phyloP scores from a whole-genome alignment of 2,113 vertebrate species.

The Cavia porcellus region DNA sequence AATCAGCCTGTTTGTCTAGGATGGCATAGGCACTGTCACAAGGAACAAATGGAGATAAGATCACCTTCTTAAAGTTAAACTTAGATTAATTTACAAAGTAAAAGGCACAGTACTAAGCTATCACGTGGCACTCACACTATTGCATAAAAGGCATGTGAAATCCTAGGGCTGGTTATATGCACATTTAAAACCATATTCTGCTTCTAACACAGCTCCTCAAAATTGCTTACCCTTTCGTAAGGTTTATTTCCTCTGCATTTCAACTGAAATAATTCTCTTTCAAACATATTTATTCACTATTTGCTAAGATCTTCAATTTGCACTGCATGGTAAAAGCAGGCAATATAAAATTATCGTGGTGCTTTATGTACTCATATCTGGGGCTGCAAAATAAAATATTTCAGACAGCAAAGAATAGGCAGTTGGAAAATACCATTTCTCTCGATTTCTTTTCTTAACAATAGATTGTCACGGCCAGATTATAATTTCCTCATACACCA shows the following conservation, averaged over 20 bases:
- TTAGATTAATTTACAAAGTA: slow-evolving; percentile 11
- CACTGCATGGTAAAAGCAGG: neutral
- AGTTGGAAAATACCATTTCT: neutral
- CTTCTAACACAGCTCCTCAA: neutral
- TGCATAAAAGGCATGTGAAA: neutral
- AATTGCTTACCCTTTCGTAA: neutral
- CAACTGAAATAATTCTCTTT: neutral
- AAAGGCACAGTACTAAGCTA: neutral
- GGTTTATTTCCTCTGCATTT: neutral
- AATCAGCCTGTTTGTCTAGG: neutral
- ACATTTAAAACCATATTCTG: neutral
- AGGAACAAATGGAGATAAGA: neutral
- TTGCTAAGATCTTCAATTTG: neutral
- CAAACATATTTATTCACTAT: neutral
- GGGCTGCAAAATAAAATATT: neutral
- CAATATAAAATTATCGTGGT: neutral
- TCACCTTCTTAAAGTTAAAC: neutral
- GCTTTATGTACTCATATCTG: accelerated
- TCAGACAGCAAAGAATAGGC: neutral
- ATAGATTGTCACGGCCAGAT: neutral
- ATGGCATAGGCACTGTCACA: neutral
- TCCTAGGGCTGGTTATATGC: neutral
- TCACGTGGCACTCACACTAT: neutral
- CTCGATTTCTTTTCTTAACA: neutral
- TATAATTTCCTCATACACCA: neutral